Conservation (phyloP, 2,888 invertebrate species). For the Lithophane ornitopus region DNA sequence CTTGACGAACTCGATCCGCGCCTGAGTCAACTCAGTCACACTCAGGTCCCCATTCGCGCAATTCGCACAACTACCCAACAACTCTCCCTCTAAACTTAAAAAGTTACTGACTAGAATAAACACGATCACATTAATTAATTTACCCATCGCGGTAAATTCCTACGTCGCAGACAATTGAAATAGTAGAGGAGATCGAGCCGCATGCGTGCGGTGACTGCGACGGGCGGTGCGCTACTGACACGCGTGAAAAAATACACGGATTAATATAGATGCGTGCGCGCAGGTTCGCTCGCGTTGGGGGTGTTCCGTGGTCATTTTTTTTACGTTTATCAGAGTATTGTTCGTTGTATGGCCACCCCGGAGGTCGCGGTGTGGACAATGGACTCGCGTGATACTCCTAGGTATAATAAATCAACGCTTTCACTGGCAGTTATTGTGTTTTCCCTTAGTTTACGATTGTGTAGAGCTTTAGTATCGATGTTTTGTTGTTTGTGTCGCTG, state of each 20-base stretch:
- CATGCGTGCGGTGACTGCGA: conserved; percentile 79
- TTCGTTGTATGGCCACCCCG: conserved; percentile 48
- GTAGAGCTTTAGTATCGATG: conserved; percentile 45
- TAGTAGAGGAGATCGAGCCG: conserved; percentile 81
- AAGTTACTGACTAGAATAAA: conserved; percentile 81
- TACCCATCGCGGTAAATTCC: conserved; percentile 76
- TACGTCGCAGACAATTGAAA: conserved; percentile 82
- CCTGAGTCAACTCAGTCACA: conserved; percentile 91
- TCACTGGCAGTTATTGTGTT: conserved; percentile 49
- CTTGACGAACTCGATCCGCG: conserved; percentile 95
- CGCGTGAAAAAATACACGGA: conserved; percentile 62
- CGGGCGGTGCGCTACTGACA: conserved; percentile 76
- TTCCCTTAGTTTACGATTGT: conserved; percentile 49
- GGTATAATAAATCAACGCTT: conserved; percentile 55
- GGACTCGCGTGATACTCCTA: conserved; percentile 71
- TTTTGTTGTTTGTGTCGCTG: conserved; percentile 52
- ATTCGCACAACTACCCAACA: conserved; percentile 82
- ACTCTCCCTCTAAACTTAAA: conserved; percentile 78
- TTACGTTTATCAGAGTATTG: conserved; percentile 53
- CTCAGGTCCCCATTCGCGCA: conserved; percentile 86
- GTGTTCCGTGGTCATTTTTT: conserved; percentile 63
- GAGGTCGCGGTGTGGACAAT: conserved; percentile 70
- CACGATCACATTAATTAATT: conserved; percentile 76
- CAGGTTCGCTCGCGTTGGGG: conserved; percentile 52
- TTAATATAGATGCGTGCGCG: conserved; percentile 63